Base-by-base conservation (phyloP, 2,888 invertebrate genomes). In the Odontocerum albicorne region DNA sequence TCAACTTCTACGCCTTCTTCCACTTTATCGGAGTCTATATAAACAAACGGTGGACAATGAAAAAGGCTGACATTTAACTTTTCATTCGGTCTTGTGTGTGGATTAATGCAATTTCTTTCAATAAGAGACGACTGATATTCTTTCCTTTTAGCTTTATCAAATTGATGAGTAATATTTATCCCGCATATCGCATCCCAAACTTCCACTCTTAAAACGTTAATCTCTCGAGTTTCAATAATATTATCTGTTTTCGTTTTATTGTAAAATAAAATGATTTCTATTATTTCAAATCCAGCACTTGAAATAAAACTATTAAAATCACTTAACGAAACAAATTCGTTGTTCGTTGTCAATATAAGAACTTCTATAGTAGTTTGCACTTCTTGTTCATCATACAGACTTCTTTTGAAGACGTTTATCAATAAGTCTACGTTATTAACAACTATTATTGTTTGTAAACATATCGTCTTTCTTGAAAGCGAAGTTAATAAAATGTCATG, bases 401-500 rank as follows among this genome's bases (percentile, higher is more conserved):
- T 38, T 38, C 12, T 38, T 4, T 38, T 16, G 17, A 38, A 38
- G 4, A 38, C 7, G 4, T 38, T 17, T 4, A 38, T 16, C 8
- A 38, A 15, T 8, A 40, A 32, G 13, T 46, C 17, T 16, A 10
- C 39, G 17, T 19, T 33, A 1, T 46, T 35, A 1, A 42, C 15
- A 16, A 32, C 8, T 4, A 53, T 12, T 16, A 53, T 35, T 10
- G 32, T 40, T 2, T 33, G 27, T 4, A 32, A 13, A 19, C 53
- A 53, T 7, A 17, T 4, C n/a, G 32, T 33, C 13, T 42, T 38
- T 16, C 12, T 16, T 4, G 47, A 40, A 16, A 53, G 17, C 13
- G 21, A 12, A 4, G 53, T 38, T 7, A 40, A 16, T 40, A 19
- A 7, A 19, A 53, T 53, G 4, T 27, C 19, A 12, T 53, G 33